These are phyloP conservation scores for Andrena haemorrhoa DNA, from an alignment of 2,888 invertebrate genomes.

Conservation along the genomic window DNA sequence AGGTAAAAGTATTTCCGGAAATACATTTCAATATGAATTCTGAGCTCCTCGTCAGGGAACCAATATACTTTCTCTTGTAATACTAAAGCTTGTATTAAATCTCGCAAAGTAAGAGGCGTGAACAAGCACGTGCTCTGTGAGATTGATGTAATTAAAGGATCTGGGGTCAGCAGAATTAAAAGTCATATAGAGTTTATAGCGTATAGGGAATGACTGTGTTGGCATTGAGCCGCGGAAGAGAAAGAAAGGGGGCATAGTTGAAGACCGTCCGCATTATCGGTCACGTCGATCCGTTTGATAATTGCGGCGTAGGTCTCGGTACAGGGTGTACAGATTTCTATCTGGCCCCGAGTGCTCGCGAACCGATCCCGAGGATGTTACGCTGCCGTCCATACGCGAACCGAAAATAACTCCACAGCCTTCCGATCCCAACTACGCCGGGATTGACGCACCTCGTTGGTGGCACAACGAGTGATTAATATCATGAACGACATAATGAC, in stretches of 20 bases:
- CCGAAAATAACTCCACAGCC: conserved; percentile 73
- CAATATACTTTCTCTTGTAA: too few species aligned
- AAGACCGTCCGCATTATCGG: conserved; percentile 12
- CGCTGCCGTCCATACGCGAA: conserved; percentile 60
- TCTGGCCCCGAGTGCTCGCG: conserved; percentile 53
- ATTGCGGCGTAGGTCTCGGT: conserved; percentile 29
- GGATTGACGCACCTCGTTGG: conserved; percentile 35
- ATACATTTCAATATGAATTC: too few species aligned
- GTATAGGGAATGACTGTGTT: neutral
- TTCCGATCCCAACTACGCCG: conserved; percentile 66
- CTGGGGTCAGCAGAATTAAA: neutral
- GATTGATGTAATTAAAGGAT: neutral
- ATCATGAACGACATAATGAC: conserved; percentile 37
- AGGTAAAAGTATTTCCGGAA: too few species aligned
- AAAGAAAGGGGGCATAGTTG: neutral
- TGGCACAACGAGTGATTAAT: conserved; percentile 49
- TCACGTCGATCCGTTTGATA: conserved; percentile 47
- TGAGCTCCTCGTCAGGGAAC: too few species aligned
- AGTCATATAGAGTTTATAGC: too few species aligned
- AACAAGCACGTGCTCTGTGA: too few species aligned
- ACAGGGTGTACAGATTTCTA: conserved; percentile 61
- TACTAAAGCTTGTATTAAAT: too few species aligned
- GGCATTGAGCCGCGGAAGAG: neutral
- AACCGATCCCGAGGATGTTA: conserved; percentile 57
- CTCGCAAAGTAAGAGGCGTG: too few species aligned